phyloP scores from a whole-genome alignment of 92 coral and sea anemone species.

The Umimayanthus kanabou region DNA sequence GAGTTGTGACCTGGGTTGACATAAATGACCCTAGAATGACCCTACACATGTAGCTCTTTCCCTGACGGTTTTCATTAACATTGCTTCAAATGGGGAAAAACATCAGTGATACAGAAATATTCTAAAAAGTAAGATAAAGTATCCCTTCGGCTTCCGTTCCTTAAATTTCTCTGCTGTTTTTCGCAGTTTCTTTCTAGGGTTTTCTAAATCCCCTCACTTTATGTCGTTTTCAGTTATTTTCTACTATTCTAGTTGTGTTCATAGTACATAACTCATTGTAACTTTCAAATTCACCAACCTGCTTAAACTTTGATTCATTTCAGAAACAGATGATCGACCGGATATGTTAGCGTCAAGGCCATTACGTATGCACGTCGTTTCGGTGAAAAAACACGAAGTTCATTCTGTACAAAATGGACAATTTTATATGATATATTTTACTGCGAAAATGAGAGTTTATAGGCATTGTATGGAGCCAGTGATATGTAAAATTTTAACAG shows the following conservation, averaged over 20 bases:
- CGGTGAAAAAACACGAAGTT: not conserved
- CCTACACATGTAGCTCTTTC: no score
- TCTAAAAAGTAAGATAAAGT: no score
- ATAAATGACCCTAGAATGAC: no score
- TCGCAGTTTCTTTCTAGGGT: no score
- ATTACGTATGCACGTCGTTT: not conserved
- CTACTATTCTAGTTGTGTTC: not conserved
- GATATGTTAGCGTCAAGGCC: conserved; percentile 35
- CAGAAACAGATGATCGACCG: conserved; percentile 42
- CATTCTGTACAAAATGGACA: conserved; percentile 26
- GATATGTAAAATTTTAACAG: conserved; percentile 3
- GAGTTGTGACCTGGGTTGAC: no score
- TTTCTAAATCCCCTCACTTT: no score
- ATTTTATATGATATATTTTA: conserved; percentile 37
- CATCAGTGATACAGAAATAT: no score
- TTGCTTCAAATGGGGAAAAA: no score
- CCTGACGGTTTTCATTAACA: no score
- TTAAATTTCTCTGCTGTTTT: no score
- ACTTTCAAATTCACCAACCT: not conserved
- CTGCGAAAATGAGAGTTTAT: conserved; percentile 1
- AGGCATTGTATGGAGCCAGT: not conserved
- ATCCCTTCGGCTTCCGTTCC: no score
- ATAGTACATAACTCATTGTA: not conserved
- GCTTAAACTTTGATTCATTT: not conserved
- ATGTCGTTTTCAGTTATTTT: no score